These are phyloP conservation scores for Siniperca obscura DNA, from an alignment of 2,797 vertebrate species.

Conservation along the genomic window DNA sequence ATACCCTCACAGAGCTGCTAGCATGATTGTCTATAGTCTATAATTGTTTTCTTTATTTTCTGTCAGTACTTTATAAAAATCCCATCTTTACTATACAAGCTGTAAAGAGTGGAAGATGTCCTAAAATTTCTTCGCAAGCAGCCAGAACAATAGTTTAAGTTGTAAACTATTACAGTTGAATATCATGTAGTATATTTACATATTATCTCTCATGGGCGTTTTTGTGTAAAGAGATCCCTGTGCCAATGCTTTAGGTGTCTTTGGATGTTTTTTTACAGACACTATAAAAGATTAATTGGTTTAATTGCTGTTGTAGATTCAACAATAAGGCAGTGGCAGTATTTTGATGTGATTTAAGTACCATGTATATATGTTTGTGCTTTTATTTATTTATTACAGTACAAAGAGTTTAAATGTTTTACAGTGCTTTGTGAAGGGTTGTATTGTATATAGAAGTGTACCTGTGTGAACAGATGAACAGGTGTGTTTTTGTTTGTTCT, in stretches of 20 bases:
- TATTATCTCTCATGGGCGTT: conserved; percentile 31
- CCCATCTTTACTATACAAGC: not conserved
- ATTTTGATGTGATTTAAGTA: conserved; percentile 53
- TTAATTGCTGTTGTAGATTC: conserved; percentile 42
- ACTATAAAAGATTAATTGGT: conserved; percentile 6
- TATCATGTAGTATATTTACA: conserved; percentile 48
- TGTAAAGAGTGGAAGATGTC: conserved; percentile 1
- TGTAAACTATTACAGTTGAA: conserved; percentile 28
- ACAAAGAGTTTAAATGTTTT: conserved; percentile 53
- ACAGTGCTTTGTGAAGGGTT: conserved; percentile 53
- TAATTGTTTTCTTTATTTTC: not conserved
- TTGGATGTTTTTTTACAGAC: conserved; percentile 28
- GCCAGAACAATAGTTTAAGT: conserved; percentile 3
- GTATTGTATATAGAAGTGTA: conserved; percentile 57
- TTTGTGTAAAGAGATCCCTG: conserved; percentile 32
- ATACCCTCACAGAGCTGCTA: not conserved
- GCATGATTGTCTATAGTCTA: not conserved
- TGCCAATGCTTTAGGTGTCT: conserved; percentile 64
- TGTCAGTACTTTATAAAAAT: not conserved
- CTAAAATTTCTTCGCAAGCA: conserved; percentile 1
- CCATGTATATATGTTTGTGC: conserved; percentile 61
- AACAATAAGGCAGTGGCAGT: conserved; percentile 50
- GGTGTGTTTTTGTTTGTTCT: conserved; percentile 28
- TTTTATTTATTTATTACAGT: conserved; percentile 78
- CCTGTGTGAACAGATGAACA: conserved; percentile 41